phyloP scores from a whole-genome alignment of 2,113 vertebrate species.

The Benitochromis conjunctus region DNA sequence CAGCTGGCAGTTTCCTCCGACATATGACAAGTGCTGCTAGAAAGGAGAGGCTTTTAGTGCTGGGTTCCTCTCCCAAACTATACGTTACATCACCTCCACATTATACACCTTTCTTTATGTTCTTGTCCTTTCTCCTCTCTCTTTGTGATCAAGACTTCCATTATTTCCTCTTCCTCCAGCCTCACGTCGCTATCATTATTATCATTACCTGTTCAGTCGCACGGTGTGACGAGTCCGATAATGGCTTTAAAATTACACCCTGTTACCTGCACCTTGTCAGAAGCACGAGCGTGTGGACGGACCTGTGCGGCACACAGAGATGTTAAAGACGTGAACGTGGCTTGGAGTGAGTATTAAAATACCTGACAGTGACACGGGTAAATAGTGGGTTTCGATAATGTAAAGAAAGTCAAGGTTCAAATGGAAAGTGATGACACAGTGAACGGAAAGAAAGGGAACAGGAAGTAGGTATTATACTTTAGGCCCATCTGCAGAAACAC shows the following conservation, averaged over 20 bases:
- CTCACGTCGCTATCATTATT: slow-evolving; percentile 3
- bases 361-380: not conserved
- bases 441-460: too few species aligned
- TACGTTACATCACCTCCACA: not conserved
- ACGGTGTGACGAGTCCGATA: not conserved
- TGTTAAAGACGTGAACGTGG: not conserved
- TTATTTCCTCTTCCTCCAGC: not conserved
- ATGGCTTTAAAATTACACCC: slow-evolving; percentile 39
- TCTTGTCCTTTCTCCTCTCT: not conserved
- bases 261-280: not conserved
- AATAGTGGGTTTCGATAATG: not conserved
- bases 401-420: not conserved
- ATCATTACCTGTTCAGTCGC: slow-evolving; percentile 13
- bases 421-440: not conserved
- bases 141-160: not conserved
- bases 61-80: not conserved
- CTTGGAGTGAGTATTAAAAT: not conserved
- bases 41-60: not conserved
- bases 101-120: not conserved
- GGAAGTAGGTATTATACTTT: not conserved
- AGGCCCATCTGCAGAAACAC: not conserved
- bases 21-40: not conserved
- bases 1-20: not conserved
- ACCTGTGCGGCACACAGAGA: not conserved
- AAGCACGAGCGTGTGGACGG: not conserved